These are phyloP conservation scores for Pyrocoelia pectoralis DNA, from an alignment of 2,888 invertebrate species.

Conservation along the genomic window DNA sequence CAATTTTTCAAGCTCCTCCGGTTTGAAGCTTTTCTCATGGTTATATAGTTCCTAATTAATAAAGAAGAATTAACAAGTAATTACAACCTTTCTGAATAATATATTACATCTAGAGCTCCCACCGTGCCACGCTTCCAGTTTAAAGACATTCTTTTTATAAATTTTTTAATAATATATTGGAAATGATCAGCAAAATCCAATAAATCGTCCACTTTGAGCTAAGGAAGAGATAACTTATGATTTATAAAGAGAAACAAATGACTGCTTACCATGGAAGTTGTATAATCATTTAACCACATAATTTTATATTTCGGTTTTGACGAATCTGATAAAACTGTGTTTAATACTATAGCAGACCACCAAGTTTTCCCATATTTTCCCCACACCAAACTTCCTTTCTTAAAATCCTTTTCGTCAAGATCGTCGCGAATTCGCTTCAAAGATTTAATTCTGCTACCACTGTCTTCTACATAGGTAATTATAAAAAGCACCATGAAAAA, in stretches of 20 bases:
- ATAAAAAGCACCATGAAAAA: no score
- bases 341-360: not conserved
- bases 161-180: conserved; percentile 12
- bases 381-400: not conserved
- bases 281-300: conserved; percentile 33
- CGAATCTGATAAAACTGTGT: not conserved
- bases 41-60: not conserved
- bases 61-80: not conserved
- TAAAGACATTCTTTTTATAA: conserved; percentile 3
- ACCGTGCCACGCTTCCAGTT: conserved; percentile 13
- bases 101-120: conserved; percentile 26
- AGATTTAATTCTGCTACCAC: no score
- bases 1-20: not conserved
- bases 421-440: no score
- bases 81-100: not conserved
- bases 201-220: conserved; percentile 20
- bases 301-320: not conserved
- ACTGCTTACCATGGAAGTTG: conserved; percentile 27
- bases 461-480: no score
- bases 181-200: conserved; percentile 16
- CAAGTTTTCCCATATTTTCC: not conserved
- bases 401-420: not conserved
- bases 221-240: conserved; percentile 5
- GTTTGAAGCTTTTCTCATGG: not conserved
- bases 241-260: no score